Percentiles rank a stretch among this genome's conserved stretches.
phyloP scores from a whole-genome alignment of 1,140 invertebrate species.

The Macrosteles quadrilineatus region DNA sequence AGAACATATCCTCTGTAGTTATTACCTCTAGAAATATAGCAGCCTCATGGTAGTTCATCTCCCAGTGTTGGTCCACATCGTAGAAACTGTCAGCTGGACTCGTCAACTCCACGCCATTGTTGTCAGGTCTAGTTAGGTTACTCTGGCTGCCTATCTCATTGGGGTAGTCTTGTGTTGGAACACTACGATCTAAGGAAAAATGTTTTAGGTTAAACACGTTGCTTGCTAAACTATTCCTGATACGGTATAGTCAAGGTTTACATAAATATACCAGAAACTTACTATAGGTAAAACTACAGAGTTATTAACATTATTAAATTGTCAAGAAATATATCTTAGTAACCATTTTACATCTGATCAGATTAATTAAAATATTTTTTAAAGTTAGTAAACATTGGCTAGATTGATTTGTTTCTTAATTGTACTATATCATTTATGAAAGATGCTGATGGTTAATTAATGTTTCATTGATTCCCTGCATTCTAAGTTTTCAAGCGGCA shows the following conservation, averaged over 20 bases:
- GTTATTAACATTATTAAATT: background rate
- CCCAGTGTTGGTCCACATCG: constrained; percentile 67
- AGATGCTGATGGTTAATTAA: too few species aligned
- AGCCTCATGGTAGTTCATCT: constrained; percentile 89
- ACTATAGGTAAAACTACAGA: background rate
- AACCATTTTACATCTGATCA: background rate
- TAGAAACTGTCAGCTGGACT: constrained; percentile 52
- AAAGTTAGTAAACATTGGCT: too few species aligned
- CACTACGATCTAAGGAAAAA: constrained; percentile 31
- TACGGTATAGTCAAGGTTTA: too few species aligned
- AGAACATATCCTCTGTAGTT: too few species aligned
- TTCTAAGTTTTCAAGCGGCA: too few species aligned
- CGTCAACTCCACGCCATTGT: constrained; percentile 49
- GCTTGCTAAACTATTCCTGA: too few species aligned
- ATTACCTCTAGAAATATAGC: constrained; percentile 79
- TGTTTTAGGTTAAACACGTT: background rate
- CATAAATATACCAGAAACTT: background rate
- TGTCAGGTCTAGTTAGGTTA: constrained; percentile 47
- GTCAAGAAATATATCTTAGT: background rate
- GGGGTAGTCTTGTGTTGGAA: constrained; percentile 32
- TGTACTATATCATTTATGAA: too few species aligned
- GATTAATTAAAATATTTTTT: background rate
- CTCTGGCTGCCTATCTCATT: constrained; percentile 52
- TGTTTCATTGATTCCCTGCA: too few species aligned
- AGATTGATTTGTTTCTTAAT: too few species aligned